These are phyloP conservation scores for Hipposideros armiger DNA, from an alignment of 2,113 vertebrate species.

Conservation along the genomic window DNA sequence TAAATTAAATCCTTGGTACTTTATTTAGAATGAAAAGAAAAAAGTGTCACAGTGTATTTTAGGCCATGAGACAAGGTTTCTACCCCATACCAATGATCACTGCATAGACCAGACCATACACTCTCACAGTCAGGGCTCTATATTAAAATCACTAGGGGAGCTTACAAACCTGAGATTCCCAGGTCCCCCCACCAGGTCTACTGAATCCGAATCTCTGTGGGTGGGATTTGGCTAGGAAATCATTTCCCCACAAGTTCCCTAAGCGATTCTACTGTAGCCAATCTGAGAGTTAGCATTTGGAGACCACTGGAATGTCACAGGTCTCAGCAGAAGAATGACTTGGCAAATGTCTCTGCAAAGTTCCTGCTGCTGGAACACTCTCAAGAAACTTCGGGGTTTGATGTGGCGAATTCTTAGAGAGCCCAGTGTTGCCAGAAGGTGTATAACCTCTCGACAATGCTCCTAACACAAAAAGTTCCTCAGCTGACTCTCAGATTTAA, in stretches of 20 bases:
- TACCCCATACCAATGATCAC: background rate
- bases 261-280: background rate
- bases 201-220: conserved; percentile 16
- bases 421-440: background rate
- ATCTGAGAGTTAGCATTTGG: background rate
- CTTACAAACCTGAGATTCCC: background rate
- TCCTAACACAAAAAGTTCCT: background rate
- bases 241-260: background rate
- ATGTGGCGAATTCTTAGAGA: background rate
- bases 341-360: background rate
- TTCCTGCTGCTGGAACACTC: background rate
- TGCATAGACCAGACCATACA: background rate
- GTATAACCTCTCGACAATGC: background rate
- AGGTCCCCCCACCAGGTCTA: background rate
- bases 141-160: background rate
- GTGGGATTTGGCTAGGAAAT: background rate
- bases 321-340: background rate
- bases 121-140: background rate
- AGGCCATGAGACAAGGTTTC: background rate
- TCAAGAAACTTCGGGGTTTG: background rate
- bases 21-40: conserved; percentile 10
- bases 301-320: background rate
- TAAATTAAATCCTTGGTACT: background rate
- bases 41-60: background rate
- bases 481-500: background rate